A percentile compares a stretch with the other conserved stretches of the same genome.
Evolutionary conservation across 2,797 vertebrate species (phyloP).

Genomic region (Gymnoscopelus braueri): DNA sequence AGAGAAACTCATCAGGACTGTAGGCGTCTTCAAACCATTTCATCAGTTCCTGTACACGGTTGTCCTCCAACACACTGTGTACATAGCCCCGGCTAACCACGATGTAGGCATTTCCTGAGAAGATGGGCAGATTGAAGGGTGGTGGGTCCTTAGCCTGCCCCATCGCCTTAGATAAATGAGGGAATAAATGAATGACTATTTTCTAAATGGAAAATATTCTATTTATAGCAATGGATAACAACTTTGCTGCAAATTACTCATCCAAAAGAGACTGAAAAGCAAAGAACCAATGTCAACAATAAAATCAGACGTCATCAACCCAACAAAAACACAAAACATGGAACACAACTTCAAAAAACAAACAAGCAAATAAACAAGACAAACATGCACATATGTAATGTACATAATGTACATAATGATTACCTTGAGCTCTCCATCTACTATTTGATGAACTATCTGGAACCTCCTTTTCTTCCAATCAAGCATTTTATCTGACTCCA

Average conservation of each 20-base stretch:
- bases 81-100: conserved; percentile 58
- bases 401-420: too few species aligned
- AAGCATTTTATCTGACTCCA: conserved; percentile 86
- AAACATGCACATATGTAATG: too few species aligned
- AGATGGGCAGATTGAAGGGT: conserved; percentile 82
- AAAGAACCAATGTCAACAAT: background rate
- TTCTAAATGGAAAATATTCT: background rate
- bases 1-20: too few species aligned
- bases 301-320: too few species aligned
- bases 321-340: too few species aligned
- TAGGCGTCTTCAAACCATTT: too few species aligned
- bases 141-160: conserved; percentile 74
- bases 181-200: background rate
- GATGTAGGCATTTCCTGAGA: conserved; percentile 91
- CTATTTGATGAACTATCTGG: conserved; percentile 70
- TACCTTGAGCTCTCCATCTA: conserved; percentile 74
- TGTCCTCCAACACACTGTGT: too few species aligned
- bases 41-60: too few species aligned
- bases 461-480: conserved; percentile 79
- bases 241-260: background rate
- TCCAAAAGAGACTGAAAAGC: background rate
- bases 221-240: background rate
- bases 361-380: too few species aligned
- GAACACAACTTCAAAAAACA: too few species aligned
- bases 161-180: conserved; percentile 39